These are phyloP conservation scores for Sander lucioperca DNA, from an alignment of 2,113 vertebrate species.

Conservation along the genomic window DNA sequence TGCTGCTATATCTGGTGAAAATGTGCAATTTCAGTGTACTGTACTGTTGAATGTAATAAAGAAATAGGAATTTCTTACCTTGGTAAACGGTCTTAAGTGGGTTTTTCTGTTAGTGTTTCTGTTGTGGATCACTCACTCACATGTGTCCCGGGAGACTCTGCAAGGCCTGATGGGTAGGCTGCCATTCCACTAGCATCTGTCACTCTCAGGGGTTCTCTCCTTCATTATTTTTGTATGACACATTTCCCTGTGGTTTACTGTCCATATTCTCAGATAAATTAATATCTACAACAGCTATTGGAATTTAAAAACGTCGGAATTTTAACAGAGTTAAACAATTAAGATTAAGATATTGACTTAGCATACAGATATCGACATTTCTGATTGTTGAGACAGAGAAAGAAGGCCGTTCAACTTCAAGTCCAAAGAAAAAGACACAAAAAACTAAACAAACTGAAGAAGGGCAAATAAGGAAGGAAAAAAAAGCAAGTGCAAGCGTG, in stretches of 20 bases:
- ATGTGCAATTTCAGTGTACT: slow-evolving; percentile 86
- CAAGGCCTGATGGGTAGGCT: background rate
- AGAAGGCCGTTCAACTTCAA: no score
- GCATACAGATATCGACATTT: no score
- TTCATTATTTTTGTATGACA: background rate
- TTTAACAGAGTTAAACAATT: background rate
- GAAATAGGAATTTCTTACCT: slow-evolving; percentile 82
- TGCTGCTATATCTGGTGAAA: slow-evolving; percentile 87
- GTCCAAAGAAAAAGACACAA: no score
- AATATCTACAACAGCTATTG: background rate
- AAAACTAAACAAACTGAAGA: no score
- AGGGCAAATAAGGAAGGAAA: no score
- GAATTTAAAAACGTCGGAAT: background rate
- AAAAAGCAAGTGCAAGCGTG: no score
- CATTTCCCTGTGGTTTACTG: background rate
- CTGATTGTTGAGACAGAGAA: no score
- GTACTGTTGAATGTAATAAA: slow-evolving; percentile 86
- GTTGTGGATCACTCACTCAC: background rate
- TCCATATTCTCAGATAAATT: background rate
- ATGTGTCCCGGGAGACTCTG: background rate
- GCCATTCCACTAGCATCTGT: background rate
- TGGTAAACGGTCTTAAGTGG: slow-evolving; percentile 66
- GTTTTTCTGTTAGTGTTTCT: slow-evolving; percentile 24
- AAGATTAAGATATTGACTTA: background rate
- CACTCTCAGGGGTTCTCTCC: background rate